Base-by-base conservation (phyloP, 2,888 invertebrate genomes). In the Cenopis cana region DNA sequence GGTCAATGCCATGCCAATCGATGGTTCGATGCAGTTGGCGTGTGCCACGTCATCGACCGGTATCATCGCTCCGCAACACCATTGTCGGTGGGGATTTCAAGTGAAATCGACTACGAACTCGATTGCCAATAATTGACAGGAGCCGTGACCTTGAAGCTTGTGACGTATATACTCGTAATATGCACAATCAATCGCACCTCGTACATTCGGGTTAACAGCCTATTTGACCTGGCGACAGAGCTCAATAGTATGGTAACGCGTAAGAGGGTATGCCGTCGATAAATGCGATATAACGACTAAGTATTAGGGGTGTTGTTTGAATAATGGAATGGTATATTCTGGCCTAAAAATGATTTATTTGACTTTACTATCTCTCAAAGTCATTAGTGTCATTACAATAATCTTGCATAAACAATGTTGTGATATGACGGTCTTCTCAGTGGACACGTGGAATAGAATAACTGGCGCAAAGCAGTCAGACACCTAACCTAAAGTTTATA, bases 1-100 rank as follows among this genome's bases (percentile, higher is more conserved):
- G 85, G 84, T 81, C 86, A 87, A 85, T 85, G 85, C 81, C 84
- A 85, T 85, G 85, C 81, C 84, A 81, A 82, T 81, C 82, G 79
- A 62, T 62, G 62, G 41, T 38, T 55, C 52, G 52, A 82, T 84
- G 79, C 77, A 76, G 76, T 76, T 79, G 76, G 75, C 79, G 79
- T 78, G 82, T 73, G 61, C 52, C 38, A 24, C 59, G 59, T 29
- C 54, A 29, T n/a, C 60, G 41, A 41, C 29, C 54, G 18, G 49
- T 17, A 36, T 36, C 36, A 41, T 59, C 41, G 24, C 24, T 59
- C 20, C 20, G 20, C 59, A 41, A 41, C 24, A 24, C 24, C 10
- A 20, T 41, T n/a, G 20, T 18, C 18, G 38, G 20, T 18, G 20
- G 20, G n/a, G 24, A 55, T 56, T 33, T 56, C 33, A n/a, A 33